phyloP scores from a whole-genome alignment of 2,113 vertebrate genomes.

The Rhizomys pruinosus region DNA sequence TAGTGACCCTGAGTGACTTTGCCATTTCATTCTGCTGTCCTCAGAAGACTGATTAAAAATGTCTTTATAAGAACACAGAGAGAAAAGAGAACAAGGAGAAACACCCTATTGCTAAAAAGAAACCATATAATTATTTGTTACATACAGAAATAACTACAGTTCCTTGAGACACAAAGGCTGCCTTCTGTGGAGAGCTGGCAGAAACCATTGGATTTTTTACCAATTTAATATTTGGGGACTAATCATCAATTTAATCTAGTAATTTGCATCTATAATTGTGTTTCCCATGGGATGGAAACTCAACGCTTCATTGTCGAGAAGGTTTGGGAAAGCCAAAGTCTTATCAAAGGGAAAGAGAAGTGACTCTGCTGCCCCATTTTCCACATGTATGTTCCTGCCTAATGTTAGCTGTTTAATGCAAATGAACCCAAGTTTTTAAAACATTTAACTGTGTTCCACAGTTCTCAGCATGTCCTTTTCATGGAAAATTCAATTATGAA shows the following conservation, averaged over 20 bases:
- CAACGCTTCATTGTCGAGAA: slow-evolving; percentile 17
- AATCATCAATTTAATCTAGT: slow-evolving; percentile 48
- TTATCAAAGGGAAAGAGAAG: slow-evolving; percentile 9
- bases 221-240: not conserved
- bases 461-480: slow-evolving; percentile 20
- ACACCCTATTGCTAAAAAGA: slow-evolving; percentile 17
- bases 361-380: not conserved
- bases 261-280: slow-evolving; percentile 24
- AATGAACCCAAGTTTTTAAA: slow-evolving; percentile 15
- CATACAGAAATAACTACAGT: slow-evolving; percentile 1
- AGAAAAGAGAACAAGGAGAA: slow-evolving; percentile 47
- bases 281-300: slow-evolving; percentile 51
- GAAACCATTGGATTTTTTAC: not conserved
- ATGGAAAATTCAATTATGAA: slow-evolving; percentile 48
- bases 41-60: slow-evolving; percentile 38
- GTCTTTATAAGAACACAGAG: slow-evolving; percentile 51
- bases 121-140: slow-evolving; percentile 8
- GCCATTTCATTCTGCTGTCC: slow-evolving; percentile 14
- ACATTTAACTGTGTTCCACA: not conserved
- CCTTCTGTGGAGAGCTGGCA: not conserved
- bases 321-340: not conserved
- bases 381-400: not conserved
- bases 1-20: not conserved
- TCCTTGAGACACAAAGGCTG: slow-evolving; percentile 31
- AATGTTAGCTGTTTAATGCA: slow-evolving; percentile 46